Base-by-base conservation (phyloP, 2,888 invertebrate species). In the Thera britannica region DNA sequence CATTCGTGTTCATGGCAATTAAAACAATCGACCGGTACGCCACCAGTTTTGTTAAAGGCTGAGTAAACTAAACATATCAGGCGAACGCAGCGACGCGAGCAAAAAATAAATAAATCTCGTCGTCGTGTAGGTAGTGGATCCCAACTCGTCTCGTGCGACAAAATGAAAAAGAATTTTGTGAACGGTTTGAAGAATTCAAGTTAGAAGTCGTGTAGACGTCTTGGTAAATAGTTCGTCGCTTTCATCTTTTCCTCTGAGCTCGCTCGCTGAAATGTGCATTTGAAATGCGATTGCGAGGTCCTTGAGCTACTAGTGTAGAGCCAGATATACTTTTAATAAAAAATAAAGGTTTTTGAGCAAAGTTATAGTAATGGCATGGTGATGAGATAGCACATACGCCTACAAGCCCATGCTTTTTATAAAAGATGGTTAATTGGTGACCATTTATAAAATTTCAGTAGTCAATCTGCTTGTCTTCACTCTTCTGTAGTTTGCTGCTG, bases 11-110 rank as follows among this genome's bases (percentile, higher is more conserved):
- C 48, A 12, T 36, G 7, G 49, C n/a, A 12, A 56, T 61, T 46
- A 46, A 34, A 55, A 3, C 34, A 8, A 62, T 61, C 61, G 61
- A 54, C 61, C 44, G 55, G 55, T n/a, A 36, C 46, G 46, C 12
- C 1, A 51, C 34, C 52, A 44, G 44, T 48, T 58, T 11, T 11
- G 46, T 49, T 49, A 7, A 48, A 49, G 49, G 35, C 35, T 46
- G 11, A 58, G 8, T 35, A 12, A 44, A 48, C 35, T 35, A 12
- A 44, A 48, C 35, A 58, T 49, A 41, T 55, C 52, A 52, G 52
- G 23, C 51, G 12, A 51, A 38, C 9, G 9, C 44, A 46, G 44
- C 2, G 5, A 23, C 1, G 23, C 51, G 51, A 23, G 7, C 51
- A 51, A 23, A 23, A 51, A 49, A 46, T 2, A 2, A 9, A 7